These are phyloP conservation scores for Diplosoma virens DNA, from an alignment of 23 tunicate species.

Conservation along the genomic window DNA sequence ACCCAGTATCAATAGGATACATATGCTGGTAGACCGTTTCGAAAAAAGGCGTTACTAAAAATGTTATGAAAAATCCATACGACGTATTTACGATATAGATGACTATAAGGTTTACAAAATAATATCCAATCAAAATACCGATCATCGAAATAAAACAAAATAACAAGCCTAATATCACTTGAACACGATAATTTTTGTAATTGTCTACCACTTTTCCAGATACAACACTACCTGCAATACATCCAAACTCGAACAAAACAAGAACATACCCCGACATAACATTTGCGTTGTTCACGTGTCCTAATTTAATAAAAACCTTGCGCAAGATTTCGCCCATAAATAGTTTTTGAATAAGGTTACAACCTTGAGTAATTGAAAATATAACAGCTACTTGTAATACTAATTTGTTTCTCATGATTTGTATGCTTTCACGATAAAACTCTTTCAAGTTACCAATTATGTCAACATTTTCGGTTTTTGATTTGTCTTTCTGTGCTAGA, in stretches of 20 bases:
- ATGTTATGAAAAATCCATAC: slow-evolving; percentile 5
- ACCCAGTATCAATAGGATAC: slow-evolving; percentile 17
- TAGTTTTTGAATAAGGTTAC: slow-evolving; percentile 6
- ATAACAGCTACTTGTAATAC: not conserved
- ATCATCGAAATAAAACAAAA: not conserved
- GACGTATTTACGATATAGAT: not conserved
- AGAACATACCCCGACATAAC: not conserved
- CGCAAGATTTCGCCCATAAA: slow-evolving; percentile 17
- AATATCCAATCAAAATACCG: slow-evolving; percentile 10
- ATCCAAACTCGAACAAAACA: slow-evolving; percentile 6
- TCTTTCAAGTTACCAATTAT: not conserved
- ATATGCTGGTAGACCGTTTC: slow-evolving; percentile 9
- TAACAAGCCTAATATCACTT: not conserved
- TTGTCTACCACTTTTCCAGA: slow-evolving; percentile 11
- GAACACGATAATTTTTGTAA: slow-evolving; percentile 3
- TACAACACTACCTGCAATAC: slow-evolving; percentile 8
- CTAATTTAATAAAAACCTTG: not conserved
- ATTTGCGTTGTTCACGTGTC: not conserved
- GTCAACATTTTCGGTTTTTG: not conserved
- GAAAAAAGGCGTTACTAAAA: slow-evolving; percentile 15
- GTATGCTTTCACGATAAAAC: not conserved
- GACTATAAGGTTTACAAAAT: not conserved
- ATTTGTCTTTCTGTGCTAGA: not conserved
- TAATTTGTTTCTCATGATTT: slow-evolving; percentile 1
- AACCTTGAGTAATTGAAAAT: slow-evolving; percentile 13